These are phyloP conservation scores for Calliphora vomitoria DNA, from an alignment of 2,888 invertebrate species.

Conservation along the genomic window DNA sequence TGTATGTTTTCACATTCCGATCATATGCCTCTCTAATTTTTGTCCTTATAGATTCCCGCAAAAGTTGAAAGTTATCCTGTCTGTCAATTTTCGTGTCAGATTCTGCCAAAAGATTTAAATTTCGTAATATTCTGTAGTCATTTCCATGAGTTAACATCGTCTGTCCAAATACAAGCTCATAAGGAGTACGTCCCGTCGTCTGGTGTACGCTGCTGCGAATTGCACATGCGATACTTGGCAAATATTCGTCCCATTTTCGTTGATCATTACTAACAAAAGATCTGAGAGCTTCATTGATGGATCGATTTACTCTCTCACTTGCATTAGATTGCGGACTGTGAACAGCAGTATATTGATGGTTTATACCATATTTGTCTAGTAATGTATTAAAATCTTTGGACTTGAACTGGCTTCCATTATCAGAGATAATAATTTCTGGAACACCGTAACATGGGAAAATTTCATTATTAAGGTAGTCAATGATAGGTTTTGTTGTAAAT, in stretches of 20 bases:
- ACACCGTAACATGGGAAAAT: slow-evolving; percentile 25
- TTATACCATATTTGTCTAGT: not conserved
- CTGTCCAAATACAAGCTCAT: not conserved
- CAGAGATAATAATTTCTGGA: slow-evolving; percentile 9
- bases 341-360: not conserved
- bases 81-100: not conserved
- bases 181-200: not conserved
- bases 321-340: not conserved
- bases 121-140: not conserved
- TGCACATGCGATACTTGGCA: not conserved
- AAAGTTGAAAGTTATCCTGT: not conserved
- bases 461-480: slow-evolving; percentile 7
- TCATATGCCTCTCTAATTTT: not conserved
- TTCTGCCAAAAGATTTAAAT: not conserved
- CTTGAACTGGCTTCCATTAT: slow-evolving; percentile 28
- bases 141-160: not conserved
- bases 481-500: not conserved
- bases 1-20: not conserved
- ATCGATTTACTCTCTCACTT: not conserved
- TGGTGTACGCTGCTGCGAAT: not conserved
- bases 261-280: not conserved
- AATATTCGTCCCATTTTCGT: not conserved
- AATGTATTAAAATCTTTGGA: not conserved
- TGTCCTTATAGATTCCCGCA: not conserved
- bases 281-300: not conserved